phyloP scores from a whole-genome alignment of 2,113 vertebrate genomes.

The Xiphophorus hellerii region DNA sequence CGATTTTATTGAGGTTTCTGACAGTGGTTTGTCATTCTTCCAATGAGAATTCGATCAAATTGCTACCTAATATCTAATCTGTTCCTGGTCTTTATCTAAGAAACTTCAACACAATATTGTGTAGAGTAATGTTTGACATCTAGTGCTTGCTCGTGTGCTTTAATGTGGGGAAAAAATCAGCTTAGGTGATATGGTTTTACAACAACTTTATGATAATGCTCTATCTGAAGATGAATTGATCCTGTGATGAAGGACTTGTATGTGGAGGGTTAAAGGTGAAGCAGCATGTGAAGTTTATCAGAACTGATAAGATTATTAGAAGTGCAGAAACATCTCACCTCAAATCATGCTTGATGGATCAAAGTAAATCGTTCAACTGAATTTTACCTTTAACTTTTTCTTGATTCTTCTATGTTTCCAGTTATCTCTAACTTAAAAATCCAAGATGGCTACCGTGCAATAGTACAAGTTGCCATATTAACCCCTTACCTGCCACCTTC shows the following conservation, averaged over 20 bases:
- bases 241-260: neutral
- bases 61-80: neutral
- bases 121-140: slow-evolving; percentile 25
- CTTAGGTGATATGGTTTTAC: neutral
- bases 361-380: neutral
- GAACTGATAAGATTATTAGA: slow-evolving; percentile 48
- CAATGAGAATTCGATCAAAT: slow-evolving; percentile 4
- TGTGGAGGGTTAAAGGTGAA: slow-evolving; percentile 60
- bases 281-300: slow-evolving; percentile 26
- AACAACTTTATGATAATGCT: neutral
- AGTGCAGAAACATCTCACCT: neutral
- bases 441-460: too few species aligned
- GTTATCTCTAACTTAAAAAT: too few species aligned
- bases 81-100: slow-evolving; percentile 11
- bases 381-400: neutral
- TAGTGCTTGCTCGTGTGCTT: slow-evolving; percentile 3
- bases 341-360: neutral
- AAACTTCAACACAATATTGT: neutral
- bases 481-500: too few species aligned
- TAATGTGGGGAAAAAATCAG: slow-evolving; percentile 1
- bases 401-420: neutral
- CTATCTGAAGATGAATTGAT: neutral
- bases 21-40: slow-evolving; percentile 1
- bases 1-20: neutral
- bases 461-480: neutral